Evolutionary conservation across 2,797 vertebrate species (phyloP), one percentile per base, ranked within the genome.

Genomic region (Discoglossus pictus): DNA sequence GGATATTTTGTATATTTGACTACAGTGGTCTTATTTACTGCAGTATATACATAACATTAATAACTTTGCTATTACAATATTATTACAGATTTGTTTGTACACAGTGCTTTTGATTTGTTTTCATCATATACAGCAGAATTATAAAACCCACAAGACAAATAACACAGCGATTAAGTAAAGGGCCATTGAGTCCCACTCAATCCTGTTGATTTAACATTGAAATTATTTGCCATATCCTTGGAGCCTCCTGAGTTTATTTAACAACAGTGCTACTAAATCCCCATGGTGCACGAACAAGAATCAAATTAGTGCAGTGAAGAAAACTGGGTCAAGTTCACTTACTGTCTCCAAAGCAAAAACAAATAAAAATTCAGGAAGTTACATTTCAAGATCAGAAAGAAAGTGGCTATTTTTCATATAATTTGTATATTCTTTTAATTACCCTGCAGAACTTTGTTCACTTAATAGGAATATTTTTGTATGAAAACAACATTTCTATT

Each of bases 311-410:
- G 46, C 27, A 53, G 11, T 21, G 9, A 25, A 48, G 35, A 51
- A 59, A 67, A 51, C 21, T 50, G 24, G 53, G 64, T 66, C 65
- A 67, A 7, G n/a, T 61, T 60, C 55, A 34, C 35, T 67, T 46
- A 51, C 35, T 52, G 25, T 51, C 24, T 52, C 25, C 23, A 52
- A 60, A 52, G 65, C 31, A 68, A 61, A 43, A 53, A 6, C 13
- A 27, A 6, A 46, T 67, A 10, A 59, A 47, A 12, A 40, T 58
- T 27, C 20, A 13, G 18, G 16, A 55, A 52, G 55, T 15, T 60
- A 21, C 17, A n/a, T 16, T 50, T 34, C 23, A 43, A 27, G 55
- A 44, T 17, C 23, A 43, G 24, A 44, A 39, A 27, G 55, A 17
- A 40, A 27, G 10, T 31, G 55, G 27, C 44, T 44, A 59, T 59